A percentile compares a stretch with the other conserved stretches of the same genome.
Conservation (phyloP, 2,888 invertebrate species). For the Nysson spinosus region DNA sequence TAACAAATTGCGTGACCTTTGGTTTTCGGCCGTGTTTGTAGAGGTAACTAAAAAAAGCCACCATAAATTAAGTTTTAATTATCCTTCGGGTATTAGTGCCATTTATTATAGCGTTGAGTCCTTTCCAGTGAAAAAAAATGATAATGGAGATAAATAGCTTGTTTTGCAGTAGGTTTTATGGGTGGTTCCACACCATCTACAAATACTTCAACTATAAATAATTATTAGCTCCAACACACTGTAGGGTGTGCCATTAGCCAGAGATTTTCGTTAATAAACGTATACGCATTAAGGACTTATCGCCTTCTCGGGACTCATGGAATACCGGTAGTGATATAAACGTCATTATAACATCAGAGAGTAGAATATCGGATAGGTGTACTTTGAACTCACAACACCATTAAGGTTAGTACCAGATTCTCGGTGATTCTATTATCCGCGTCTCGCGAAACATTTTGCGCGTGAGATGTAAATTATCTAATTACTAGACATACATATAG, state of each 20-base stretch:
- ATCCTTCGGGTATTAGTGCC: not conserved
- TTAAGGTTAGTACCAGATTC: slow-evolving; percentile 16
- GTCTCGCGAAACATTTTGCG: slow-evolving; percentile 12
- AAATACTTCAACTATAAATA: not conserved
- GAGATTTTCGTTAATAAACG: not conserved
- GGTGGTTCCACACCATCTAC: not conserved
- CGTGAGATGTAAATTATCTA: too few species aligned
- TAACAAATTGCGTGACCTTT: too few species aligned
- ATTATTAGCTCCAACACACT: not conserved
- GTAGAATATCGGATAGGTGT: slow-evolving; percentile 10
- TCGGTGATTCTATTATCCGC: slow-evolving; percentile 31
- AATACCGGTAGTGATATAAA: slow-evolving; percentile 27
- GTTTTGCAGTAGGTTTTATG: slow-evolving; percentile 2
- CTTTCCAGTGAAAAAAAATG: not conserved
- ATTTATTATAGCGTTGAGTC: not conserved
- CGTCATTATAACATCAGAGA: slow-evolving; percentile 30
- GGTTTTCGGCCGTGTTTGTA: too few species aligned
- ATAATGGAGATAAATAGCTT: slow-evolving; percentile 3
- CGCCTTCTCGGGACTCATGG: slow-evolving; percentile 14
- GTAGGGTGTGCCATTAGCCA: slow-evolving; percentile 6
- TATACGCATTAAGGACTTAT: slow-evolving; percentile 24
- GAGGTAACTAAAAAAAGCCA: not conserved
- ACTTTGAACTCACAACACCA: slow-evolving; percentile 30
- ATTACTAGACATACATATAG: too few species aligned
- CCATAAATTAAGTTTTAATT: slow-evolving; percentile 1